phyloP scores from a whole-genome alignment of 2,888 invertebrate species.

The Xestia ashworthii region DNA sequence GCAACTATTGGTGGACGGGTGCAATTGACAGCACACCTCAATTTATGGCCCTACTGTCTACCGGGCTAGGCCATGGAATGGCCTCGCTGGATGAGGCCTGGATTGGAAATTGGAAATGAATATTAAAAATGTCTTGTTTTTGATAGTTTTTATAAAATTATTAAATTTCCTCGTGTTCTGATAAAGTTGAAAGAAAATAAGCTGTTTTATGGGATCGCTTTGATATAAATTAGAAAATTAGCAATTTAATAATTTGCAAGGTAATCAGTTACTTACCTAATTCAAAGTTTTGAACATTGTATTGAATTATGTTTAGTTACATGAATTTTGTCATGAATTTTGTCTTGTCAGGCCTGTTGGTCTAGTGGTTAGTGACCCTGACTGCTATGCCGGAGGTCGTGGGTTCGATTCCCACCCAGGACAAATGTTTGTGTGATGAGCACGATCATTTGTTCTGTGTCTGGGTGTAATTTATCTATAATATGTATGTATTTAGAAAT shows the following conservation, averaged over 20 bases:
- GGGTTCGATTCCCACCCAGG: too few species aligned
- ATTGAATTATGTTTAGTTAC: background rate
- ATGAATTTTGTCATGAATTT: too few species aligned
- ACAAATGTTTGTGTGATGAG: too few species aligned
- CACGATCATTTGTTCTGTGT: too few species aligned
- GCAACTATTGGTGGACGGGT: conserved; percentile 89
- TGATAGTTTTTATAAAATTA: background rate
- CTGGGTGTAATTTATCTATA: too few species aligned
- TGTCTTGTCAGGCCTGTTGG: too few species aligned
- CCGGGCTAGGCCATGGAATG: conserved; percentile 67
- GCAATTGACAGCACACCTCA: conserved; percentile 90
- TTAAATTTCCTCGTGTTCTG: background rate
- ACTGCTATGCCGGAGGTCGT: too few species aligned
- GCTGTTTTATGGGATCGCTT: background rate
- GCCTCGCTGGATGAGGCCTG: conserved; percentile 64
- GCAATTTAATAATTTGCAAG: too few species aligned
- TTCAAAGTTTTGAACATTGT: background rate
- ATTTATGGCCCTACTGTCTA: conserved; percentile 90
- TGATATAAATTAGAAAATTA: too few species aligned
- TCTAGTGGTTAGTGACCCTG: too few species aligned
- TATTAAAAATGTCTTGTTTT: background rate
- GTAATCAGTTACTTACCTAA: background rate
- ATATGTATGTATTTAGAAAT: too few species aligned
- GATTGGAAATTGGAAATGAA: background rate
- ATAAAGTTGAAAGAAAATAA: background rate